Conservation (phyloP, 2,797 vertebrate species). For the Acipenser transmontanus region DNA sequence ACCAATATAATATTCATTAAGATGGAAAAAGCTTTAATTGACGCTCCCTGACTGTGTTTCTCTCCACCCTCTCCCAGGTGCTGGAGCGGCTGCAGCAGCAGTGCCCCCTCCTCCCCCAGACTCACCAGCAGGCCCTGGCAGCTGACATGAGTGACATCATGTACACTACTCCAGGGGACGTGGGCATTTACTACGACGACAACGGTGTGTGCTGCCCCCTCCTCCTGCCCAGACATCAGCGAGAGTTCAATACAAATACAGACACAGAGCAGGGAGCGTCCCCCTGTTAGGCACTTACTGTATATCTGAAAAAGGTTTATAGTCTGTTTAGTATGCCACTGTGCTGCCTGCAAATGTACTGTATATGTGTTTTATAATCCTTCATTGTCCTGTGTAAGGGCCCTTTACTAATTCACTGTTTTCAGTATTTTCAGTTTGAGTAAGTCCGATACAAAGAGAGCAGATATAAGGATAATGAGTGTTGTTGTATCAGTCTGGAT, state of each 20-base stretch:
- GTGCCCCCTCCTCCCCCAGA: conserved; percentile 61
- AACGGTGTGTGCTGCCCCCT: conserved; percentile 63
- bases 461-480: too few relatives aligned
- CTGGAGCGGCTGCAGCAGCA: conserved; percentile 77
- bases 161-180: conserved; percentile 69
- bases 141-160: conserved; percentile 78
- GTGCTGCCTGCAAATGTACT: conserved; percentile 22
- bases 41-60: too few relatives aligned
- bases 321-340: neutral
- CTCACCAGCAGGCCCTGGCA: conserved; percentile 71
- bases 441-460: too few relatives aligned
- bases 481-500: neutral
- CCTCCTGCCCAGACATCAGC: conserved; percentile 9
- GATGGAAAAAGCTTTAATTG: conserved; percentile 11
- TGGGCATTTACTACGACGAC: conserved; percentile 83
- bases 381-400: neutral
- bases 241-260: too few relatives aligned
- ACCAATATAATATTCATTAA: neutral
- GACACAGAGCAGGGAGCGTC: too few relatives aligned
- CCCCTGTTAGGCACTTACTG: too few relatives aligned
- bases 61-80: conserved; percentile 49
- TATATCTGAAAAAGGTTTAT: too few relatives aligned
- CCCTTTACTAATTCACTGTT: neutral
- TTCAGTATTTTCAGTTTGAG: neutral
- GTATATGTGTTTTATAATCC: too few relatives aligned